These are phyloP conservation scores for Orchesella cincta DNA, from an alignment of 1,140 invertebrate species.

Conservation along the genomic window DNA sequence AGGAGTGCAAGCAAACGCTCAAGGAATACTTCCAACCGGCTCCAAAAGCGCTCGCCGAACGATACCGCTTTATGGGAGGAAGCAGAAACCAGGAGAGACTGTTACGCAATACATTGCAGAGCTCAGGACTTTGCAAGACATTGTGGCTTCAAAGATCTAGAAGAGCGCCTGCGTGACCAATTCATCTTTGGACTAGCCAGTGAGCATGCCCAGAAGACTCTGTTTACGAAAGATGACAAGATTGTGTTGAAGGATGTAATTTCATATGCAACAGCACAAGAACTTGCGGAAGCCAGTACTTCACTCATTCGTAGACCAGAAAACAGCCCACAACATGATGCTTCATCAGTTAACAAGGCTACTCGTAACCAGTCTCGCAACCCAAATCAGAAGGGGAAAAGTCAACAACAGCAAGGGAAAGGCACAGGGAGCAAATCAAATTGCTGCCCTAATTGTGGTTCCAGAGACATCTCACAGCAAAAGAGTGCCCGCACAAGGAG, in stretches of 20 bases:
- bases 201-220: neutral
- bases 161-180: neutral
- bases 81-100: neutral
- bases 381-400: too few species aligned
- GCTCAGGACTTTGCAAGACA: neutral
- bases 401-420: too few species aligned
- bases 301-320: neutral
- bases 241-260: neutral
- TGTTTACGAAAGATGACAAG: neutral
- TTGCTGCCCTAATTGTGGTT: too few species aligned
- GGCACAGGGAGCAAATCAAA: too few species aligned
- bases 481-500: too few species aligned
- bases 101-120: slow-evolving; percentile 1
- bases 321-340: too few species aligned
- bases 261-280: neutral
- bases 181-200: neutral
- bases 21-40: neutral
- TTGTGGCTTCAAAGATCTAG: slow-evolving; percentile 11
- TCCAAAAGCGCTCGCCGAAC: neutral
- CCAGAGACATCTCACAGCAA: too few species aligned
- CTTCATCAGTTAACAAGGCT: too few species aligned
- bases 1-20: too few species aligned
- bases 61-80: neutral
- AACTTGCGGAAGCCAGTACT: neutral
- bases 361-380: neutral